phyloP scores from a whole-genome alignment of 2,888 invertebrate genomes.

The Diachrysia chrysitis region DNA sequence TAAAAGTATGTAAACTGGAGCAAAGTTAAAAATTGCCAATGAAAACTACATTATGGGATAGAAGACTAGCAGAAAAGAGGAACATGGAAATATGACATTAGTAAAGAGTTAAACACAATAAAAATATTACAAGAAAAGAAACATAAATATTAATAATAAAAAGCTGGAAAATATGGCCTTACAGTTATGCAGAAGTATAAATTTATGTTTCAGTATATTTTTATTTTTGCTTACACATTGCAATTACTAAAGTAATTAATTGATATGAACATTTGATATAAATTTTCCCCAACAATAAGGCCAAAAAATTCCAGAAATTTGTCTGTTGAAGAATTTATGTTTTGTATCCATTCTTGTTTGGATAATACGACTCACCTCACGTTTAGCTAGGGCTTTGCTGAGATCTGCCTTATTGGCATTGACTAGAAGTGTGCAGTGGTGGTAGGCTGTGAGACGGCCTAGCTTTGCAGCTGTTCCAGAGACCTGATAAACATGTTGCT shows the following conservation, averaged over 20 bases:
- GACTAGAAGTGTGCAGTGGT: conserved; percentile 98
- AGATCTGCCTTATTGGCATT: conserved; percentile 94
- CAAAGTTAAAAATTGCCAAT: background rate
- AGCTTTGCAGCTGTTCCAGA: conserved; percentile 99
- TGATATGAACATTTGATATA: too few species aligned
- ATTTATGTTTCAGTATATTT: too few species aligned
- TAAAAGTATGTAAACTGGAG: background rate
- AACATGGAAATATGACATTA: conserved; percentile 10
- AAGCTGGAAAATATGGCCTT: background rate
- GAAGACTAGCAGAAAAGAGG: conserved; percentile 6
- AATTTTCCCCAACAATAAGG: background rate
- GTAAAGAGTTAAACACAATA: background rate
- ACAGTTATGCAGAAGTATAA: background rate
- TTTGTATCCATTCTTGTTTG: conserved; percentile 13
- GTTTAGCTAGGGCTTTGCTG: conserved; percentile 92
- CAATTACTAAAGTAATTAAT: too few species aligned
- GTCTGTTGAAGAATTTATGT: background rate
- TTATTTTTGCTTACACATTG: too few species aligned
- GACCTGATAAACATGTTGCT: conserved; percentile 89
- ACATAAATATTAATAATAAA: conserved; percentile 5
- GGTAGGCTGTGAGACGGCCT: conserved; percentile 96
- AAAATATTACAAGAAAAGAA: conserved; percentile 8
- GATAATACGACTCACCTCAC: conserved; percentile 90
- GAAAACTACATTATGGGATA: background rate
- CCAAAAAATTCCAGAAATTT: conserved; percentile 1